Evolutionary conservation across 2,113 vertebrate genomes (phyloP).

Genomic region (Octodon degus): DNA sequence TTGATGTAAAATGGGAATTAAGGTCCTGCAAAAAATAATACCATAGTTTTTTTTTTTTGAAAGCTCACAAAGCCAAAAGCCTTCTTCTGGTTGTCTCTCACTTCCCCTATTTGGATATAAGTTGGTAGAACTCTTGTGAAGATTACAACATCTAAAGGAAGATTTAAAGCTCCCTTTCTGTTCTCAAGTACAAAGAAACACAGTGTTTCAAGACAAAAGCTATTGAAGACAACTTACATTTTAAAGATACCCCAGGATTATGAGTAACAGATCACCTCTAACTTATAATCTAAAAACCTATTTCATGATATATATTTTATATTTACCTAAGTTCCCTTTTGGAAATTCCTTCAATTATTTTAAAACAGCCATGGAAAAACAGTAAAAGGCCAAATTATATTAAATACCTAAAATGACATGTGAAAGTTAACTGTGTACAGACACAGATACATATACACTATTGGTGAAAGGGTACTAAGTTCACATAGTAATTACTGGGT

Average conservation of each 20-base stretch:
- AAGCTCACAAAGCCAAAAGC: conserved; percentile 1
- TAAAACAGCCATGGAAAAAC: background rate
- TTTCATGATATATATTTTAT: background rate
- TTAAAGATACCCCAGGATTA: conserved; percentile 1
- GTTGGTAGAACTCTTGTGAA: background rate
- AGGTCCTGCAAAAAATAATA: conserved; percentile 89
- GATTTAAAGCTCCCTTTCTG: background rate
- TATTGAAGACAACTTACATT: background rate
- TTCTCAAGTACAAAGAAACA: conserved; percentile 6
- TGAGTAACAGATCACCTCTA: background rate
- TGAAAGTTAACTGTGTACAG: background rate
- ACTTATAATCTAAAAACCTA: conserved; percentile 37
- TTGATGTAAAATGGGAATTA: conserved; percentile 99
- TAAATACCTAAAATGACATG: background rate
- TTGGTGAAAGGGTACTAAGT: background rate
- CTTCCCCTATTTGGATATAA: background rate
- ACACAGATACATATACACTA: background rate
- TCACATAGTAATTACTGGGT: background rate
- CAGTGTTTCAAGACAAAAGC: background rate
- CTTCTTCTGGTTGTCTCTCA: conserved; percentile 31
- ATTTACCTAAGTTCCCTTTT: conserved; percentile 1
- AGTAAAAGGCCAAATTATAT: conserved; percentile 13
- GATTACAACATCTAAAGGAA: conserved; percentile 15
- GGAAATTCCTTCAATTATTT: conserved; percentile 40
- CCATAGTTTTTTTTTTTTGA: background rate